Base-by-base conservation (phyloP, 2,113 vertebrate genomes). In the Rhodinocichla rosea region DNA sequence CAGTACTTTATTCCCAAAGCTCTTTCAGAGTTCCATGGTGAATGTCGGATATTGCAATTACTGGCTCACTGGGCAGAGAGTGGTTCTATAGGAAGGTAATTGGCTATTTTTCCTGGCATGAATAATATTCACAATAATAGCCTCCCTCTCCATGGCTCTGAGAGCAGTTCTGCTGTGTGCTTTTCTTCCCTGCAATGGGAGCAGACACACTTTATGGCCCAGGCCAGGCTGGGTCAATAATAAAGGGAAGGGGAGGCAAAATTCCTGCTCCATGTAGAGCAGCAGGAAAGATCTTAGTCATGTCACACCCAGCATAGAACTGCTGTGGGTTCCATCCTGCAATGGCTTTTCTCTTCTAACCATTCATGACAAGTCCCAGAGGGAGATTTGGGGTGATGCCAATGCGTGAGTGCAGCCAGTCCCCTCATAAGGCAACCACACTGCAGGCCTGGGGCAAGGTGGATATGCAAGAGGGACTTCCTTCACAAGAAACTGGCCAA, bases 51-150 rank as follows among this genome's bases (percentile, higher is more conserved):
- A 76, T 81, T 92, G 91, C 93, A 94, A 88, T 94, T 94, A 94
- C 75, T 65, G 74, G 78, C 95, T 95, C 82, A 57, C 83, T 94
- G 93, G 87, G 83, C 94, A 93, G 90, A 93, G 89, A 94, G 67
- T 74, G 56, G 90, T 80, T 91, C 91, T 91, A 69, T 80, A 57
- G 86, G 82, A 94, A 95, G 68, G 88, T 95, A 97, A 96, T 96
- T 94, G 94, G 92, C 85, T 96, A 96, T 96, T 96, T 96, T 92
- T 95, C 90, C 93, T 95, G 82, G 92, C 79, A 90, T 96, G 94
- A 97, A 96, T 97, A 96, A 96, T 95, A 92, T 81, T 89, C 64
- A 0, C 79, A 92, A 70, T 95, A 96, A 92, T 86, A 83, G 73
- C 44, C 64, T 93, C 76, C 75, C 68, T 95, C 87, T 73, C 83